Evolutionary conservation across 2,888 invertebrate species (phyloP).

Genomic region (Orthosia incerta): DNA sequence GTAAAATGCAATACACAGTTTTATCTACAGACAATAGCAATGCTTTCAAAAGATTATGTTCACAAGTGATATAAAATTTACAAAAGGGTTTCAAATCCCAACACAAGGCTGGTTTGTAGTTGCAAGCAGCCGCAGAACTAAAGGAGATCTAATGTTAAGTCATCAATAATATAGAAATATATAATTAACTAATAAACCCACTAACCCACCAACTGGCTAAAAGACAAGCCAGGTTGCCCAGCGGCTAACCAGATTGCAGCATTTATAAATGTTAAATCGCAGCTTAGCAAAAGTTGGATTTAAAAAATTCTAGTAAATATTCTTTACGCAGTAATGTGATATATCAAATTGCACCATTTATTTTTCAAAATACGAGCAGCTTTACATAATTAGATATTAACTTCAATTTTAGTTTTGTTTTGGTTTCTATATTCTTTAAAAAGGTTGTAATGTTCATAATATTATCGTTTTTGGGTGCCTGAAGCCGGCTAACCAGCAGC

Average conservation of each 20-base stretch:
- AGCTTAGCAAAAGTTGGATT: background rate
- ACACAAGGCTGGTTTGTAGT: background rate
- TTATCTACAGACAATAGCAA: slow-evolving; percentile 4
- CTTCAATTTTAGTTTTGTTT: too few species aligned
- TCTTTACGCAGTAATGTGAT: too few species aligned
- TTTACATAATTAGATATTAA: too few species aligned
- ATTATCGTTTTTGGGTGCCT: background rate
- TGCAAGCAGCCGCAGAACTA: background rate
- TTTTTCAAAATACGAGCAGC: background rate
- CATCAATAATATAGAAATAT: too few species aligned
- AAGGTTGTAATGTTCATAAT: too few species aligned
- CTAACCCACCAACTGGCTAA: too few species aligned
- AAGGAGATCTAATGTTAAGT: too few species aligned
- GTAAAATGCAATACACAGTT: background rate
- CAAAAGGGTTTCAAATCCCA: background rate
- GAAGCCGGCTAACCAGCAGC: background rate
- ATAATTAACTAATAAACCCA: too few species aligned
- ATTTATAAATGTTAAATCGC: background rate
- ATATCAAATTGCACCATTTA: too few species aligned
- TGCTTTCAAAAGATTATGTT: background rate
- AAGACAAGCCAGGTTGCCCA: background rate
- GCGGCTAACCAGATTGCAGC: background rate
- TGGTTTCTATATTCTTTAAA: too few species aligned
- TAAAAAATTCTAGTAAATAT: too few species aligned
- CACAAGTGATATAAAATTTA: too few species aligned